Evolutionary conservation across 37 sponge, comb jelly and placozoan species (phyloP).

Genomic region (Halichondria panicea): DNA sequence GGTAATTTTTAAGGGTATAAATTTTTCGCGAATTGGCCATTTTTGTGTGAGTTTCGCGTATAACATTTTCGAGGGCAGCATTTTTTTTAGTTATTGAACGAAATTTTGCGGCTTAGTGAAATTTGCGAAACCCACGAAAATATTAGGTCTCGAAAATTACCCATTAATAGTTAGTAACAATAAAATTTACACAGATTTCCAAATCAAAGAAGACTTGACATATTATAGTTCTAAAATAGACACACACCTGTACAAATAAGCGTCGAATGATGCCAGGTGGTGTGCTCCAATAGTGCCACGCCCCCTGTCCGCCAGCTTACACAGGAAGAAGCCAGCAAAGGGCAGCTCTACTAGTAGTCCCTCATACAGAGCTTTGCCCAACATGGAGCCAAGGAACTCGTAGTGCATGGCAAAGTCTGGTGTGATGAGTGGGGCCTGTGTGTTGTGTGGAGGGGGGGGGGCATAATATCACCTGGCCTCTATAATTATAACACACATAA

Average conservation of each 20-base stretch:
- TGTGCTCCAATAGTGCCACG: slow-evolving; percentile 65
- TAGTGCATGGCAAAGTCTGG: slow-evolving; percentile 77
- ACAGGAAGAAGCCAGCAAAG: slow-evolving; percentile 87
- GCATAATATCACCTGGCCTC: too few species aligned
- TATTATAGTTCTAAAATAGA: too few species aligned
- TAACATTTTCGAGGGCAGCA: too few species aligned
- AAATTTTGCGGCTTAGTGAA: too few species aligned
- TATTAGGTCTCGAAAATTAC: too few species aligned
- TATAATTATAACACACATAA: too few species aligned
- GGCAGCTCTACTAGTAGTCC: slow-evolving; percentile 84
- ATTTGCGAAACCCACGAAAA: too few species aligned
- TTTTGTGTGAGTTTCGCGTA: not conserved
- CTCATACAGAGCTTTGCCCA: slow-evolving; percentile 91
- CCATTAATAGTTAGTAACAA: too few species aligned
- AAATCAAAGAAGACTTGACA: too few species aligned
- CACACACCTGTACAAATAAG: slow-evolving; percentile 73
- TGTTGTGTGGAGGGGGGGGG: too few species aligned
- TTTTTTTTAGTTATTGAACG: too few species aligned
- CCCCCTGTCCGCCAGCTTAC: slow-evolving; percentile 66
- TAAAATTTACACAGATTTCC: too few species aligned
- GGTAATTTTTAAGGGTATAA: not conserved
- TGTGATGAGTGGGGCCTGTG: slow-evolving; percentile 56
- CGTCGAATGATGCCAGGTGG: slow-evolving; percentile 91
- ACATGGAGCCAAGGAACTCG: slow-evolving; percentile 82
- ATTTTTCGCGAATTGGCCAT: not conserved